Conservation (phyloP, 1,140 invertebrate genomes). For the Argopecten irradians region DNA sequence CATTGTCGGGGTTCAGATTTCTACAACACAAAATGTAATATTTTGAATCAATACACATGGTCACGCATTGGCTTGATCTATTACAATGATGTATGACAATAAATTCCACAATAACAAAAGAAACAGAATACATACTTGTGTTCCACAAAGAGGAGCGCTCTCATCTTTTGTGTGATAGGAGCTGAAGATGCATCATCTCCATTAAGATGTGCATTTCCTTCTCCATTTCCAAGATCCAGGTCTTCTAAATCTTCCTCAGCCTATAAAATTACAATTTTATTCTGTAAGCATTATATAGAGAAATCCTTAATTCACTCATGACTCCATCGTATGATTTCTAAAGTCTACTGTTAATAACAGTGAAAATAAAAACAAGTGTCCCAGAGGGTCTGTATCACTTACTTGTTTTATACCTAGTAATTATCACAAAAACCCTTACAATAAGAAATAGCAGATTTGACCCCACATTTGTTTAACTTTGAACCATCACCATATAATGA, state of each 20-base stretch:
- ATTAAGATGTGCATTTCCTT: constrained; percentile 81
- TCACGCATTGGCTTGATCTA: not conserved
- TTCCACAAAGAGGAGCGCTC: constrained; percentile 67
- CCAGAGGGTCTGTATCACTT: too few species aligned
- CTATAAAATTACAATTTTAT: constrained; percentile 47
- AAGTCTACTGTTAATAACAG: not conserved
- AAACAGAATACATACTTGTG: constrained; percentile 61
- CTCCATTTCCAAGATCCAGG: constrained; percentile 84
- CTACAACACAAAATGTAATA: constrained; percentile 75
- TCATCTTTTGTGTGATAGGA: constrained; percentile 50
- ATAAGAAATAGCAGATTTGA: too few species aligned
- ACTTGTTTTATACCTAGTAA: too few species aligned
- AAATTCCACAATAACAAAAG: not conserved
- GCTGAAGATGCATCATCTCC: not conserved
- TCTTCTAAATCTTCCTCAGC: constrained; percentile 86
- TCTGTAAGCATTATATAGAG: not conserved
- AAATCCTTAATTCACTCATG: not conserved
- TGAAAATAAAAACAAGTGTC: too few species aligned
- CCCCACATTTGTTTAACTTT: too few species aligned
- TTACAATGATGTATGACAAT: not conserved
- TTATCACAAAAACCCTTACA: too few species aligned
- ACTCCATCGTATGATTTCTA: not conserved
- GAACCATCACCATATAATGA: too few species aligned
- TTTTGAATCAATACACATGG: not conserved
- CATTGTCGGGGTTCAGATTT: constrained; percentile 89